Evolutionary conservation across 1,140 invertebrate genomes (phyloP).

Genomic region (Triops longicaudatus): DNA sequence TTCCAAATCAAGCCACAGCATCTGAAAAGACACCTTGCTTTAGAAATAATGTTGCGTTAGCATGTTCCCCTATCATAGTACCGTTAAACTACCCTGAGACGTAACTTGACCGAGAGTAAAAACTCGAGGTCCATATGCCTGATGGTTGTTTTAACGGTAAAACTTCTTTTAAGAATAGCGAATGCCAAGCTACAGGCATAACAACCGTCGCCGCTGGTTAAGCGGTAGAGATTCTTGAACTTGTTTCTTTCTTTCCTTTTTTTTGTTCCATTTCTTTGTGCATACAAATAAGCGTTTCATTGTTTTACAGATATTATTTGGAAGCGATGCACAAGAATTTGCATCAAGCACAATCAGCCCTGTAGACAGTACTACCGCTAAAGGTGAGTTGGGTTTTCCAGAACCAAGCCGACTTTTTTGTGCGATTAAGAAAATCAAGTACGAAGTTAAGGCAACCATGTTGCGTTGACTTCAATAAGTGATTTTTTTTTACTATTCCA

Average conservation of each 20-base stretch:
- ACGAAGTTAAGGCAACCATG: background rate
- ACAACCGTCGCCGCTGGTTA: background rate
- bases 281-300: background rate
- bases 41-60: background rate
- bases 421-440: background rate
- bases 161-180: background rate
- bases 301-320: background rate
- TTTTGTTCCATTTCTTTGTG: background rate
- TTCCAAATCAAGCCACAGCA: background rate
- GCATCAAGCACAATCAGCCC: background rate
- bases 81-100: background rate
- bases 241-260: background rate
- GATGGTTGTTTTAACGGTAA: background rate
- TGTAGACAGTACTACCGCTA: background rate
- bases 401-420: too few relatives aligned
- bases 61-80: background rate
- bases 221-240: background rate
- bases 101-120: background rate
- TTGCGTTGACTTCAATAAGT: background rate
- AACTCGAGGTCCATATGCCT: background rate
- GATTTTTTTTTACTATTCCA: background rate
- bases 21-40: background rate
- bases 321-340: background rate
- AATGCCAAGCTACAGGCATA: background rate
- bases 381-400: background rate